Conservation (phyloP, 1,140 invertebrate species). For the Drosophila baimaii region DNA sequence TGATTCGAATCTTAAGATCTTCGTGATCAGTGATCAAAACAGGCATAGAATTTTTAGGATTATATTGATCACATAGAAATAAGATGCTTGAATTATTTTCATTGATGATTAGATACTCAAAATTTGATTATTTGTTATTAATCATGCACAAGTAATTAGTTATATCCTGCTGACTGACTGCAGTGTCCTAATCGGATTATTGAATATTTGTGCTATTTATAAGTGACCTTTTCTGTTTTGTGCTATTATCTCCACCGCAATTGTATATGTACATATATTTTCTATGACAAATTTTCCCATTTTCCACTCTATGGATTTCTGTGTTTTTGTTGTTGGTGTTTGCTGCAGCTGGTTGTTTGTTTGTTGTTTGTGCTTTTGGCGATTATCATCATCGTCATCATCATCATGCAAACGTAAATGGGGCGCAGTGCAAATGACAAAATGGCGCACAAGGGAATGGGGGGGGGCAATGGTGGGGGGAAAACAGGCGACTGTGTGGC, state of each 20-base stretch:
- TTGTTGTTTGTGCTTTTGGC: conserved; percentile 25
- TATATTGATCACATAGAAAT: too few species aligned
- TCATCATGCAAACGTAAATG: conserved; percentile 30
- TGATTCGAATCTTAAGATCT: neutral
- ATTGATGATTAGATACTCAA: too few species aligned
- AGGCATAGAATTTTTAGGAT: too few species aligned
- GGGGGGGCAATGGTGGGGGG: conserved; percentile 3
- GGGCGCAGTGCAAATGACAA: conserved; percentile 33
- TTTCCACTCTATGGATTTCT: conserved; percentile 12
- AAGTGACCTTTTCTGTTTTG: conserved; percentile 2
- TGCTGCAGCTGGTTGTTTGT: conserved; percentile 8
- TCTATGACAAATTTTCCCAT: conserved; percentile 32
- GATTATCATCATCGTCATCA: conserved; percentile 14
- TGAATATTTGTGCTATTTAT: neutral
- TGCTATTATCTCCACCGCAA: neutral
- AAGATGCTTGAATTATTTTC: too few species aligned
- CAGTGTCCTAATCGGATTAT: neutral
- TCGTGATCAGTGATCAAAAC: too few species aligned
- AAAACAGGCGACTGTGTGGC: neutral
- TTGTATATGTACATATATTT: conserved; percentile 4
- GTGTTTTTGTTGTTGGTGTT: conserved; percentile 2
- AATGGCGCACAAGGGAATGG: conserved; percentile 22
- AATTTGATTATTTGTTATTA: neutral
- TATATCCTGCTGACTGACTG: neutral
- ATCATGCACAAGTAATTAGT: neutral